A percentile compares a stretch with the other conserved stretches of the same genome.
Conservation (phyloP, 2,797 vertebrate genomes). For the Selene dorsalis region DNA sequence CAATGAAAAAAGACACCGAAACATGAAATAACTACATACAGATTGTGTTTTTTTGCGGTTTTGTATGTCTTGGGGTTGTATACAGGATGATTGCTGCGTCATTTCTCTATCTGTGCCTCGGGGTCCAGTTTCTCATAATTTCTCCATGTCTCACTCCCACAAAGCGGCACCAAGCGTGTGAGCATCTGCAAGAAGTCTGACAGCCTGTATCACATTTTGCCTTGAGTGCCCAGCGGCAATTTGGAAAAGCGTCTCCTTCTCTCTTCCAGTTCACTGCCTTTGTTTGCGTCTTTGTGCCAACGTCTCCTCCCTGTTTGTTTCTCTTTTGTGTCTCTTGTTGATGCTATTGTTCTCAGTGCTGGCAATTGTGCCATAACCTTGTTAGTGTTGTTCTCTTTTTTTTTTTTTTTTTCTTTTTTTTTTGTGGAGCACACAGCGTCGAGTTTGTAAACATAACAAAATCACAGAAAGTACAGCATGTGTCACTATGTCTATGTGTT, state of each 20-base stretch:
- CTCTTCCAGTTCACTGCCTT: slow-evolving; percentile 17
- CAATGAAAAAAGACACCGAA: background rate
- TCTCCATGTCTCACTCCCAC: background rate
- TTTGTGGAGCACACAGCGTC: background rate
- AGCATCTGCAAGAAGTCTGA: slow-evolving; percentile 3
- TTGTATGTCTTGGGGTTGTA: background rate
- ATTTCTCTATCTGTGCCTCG: background rate
- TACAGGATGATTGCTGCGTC: background rate
- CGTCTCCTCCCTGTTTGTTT: background rate
- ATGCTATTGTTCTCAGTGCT: slow-evolving; percentile 16
- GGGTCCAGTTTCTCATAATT: background rate
- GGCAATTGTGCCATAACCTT: slow-evolving; percentile 1
- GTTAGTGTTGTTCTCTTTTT: background rate
- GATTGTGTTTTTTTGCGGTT: background rate
- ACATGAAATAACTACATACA: background rate
- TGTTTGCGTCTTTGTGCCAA: background rate
- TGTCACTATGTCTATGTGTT: slow-evolving; percentile 3
- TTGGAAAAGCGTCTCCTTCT: slow-evolving; percentile 15
- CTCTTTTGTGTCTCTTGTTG: background rate
- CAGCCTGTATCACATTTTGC: background rate
- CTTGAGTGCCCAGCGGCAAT: background rate
- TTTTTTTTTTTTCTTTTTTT: slow-evolving; percentile 28
- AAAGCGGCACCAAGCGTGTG: background rate
- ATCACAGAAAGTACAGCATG: background rate
- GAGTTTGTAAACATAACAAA: background rate